Conservation (phyloP, 2,113 vertebrate genomes). For the Siniperca chuatsi region DNA sequence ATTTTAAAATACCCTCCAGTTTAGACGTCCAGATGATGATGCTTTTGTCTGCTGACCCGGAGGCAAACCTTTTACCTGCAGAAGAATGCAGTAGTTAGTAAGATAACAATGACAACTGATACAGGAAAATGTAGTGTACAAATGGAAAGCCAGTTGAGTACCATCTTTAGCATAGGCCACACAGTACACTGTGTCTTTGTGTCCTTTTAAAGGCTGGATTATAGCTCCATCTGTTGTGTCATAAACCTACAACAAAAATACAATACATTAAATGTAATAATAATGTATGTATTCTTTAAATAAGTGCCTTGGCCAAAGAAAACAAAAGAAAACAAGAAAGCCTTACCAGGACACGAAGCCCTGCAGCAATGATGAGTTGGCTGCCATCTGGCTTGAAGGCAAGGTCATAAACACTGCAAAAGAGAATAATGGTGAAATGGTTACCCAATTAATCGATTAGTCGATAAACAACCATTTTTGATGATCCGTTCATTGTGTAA, state of each 20-base stretch:
- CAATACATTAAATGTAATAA: background rate
- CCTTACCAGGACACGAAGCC: constrained; percentile 93
- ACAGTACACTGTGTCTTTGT: constrained; percentile 96
- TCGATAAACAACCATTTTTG: background rate
- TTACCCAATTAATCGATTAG: background rate
- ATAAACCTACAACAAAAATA: constrained; percentile 88
- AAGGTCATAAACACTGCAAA: constrained; percentile 92
- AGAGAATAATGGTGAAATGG: constrained; percentile 6
- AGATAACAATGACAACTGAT: background rate
- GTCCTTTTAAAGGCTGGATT: constrained; percentile 95
- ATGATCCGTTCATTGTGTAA: background rate
- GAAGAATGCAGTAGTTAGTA: constrained; percentile 32
- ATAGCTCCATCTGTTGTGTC: constrained; percentile 95
- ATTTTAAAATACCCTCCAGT: constrained; percentile 98
- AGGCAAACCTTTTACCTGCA: constrained; percentile 96
- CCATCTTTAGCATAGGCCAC: constrained; percentile 98
- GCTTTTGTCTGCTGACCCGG: constrained; percentile 97
- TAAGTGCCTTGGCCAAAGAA: background rate
- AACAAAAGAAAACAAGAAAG: constrained; percentile 10
- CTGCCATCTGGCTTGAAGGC: constrained; percentile 98
- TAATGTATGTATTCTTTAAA: background rate
- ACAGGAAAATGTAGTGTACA: background rate
- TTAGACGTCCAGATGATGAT: constrained; percentile 99
- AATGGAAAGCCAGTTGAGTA: constrained; percentile 68
- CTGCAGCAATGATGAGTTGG: constrained; percentile 96